These are phyloP conservation scores for Drosophila suboccidentalis DNA, from an alignment of 2,888 invertebrate species.

Conservation along the genomic window DNA sequence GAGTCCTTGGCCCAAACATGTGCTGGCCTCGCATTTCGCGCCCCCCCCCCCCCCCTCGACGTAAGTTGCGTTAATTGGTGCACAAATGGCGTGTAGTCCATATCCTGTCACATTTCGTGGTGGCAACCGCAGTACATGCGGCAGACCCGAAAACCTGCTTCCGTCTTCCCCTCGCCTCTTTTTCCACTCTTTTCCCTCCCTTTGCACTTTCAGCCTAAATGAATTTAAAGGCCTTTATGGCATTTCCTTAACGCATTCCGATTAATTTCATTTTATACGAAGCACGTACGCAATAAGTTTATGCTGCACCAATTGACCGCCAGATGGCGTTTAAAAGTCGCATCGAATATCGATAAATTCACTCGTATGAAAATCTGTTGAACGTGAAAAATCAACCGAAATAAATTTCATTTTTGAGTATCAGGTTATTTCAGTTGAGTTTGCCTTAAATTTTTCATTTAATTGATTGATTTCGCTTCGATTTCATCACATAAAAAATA, in stretches of 20 bases:
- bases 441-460: background rate
- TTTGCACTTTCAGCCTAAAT: conserved; percentile 52
- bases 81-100: conserved; percentile 76
- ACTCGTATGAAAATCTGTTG: background rate
- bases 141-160: conserved; percentile 11
- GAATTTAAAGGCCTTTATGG: conserved; percentile 70
- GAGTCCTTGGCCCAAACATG: conserved; percentile 13
- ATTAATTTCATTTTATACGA: conserved; percentile 73
- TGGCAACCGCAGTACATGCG: conserved; percentile 51
- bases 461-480: background rate
- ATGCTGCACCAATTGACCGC: conserved; percentile 25
- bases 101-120: conserved; percentile 70
- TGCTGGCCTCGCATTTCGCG: conserved; percentile 43
- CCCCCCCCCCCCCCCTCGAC: conserved; percentile 42
- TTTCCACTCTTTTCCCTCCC: background rate
- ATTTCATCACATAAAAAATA: background rate
- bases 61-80: conserved; percentile 73
- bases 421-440: background rate
- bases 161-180: background rate
- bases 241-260: conserved; percentile 53
- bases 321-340: conserved; percentile 22
- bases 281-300: conserved; percentile 48
- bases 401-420: background rate
- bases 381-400: background rate
- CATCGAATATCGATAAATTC: background rate